Percentiles rank a stretch among this genome's conserved stretches.
Conservation (phyloP, 2,888 invertebrate genomes). For the Lasioglossum marginatum region DNA sequence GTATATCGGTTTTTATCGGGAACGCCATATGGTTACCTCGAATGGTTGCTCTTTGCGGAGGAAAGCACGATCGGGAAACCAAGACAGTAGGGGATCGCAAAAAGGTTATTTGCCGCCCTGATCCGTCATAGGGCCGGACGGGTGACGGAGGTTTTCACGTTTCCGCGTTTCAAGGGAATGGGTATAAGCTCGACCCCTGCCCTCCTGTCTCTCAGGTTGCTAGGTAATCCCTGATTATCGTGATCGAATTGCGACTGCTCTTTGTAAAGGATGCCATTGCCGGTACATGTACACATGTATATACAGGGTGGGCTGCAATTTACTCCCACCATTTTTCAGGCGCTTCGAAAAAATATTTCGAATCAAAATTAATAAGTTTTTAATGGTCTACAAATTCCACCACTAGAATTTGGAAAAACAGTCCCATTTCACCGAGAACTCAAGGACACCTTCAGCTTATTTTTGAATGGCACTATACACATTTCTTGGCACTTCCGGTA, state of each 20-base stretch:
- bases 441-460: too few species aligned
- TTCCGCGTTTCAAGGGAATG: slow-evolving; percentile 61
- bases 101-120: slow-evolving; percentile 74
- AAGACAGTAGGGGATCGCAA: slow-evolving; percentile 66
- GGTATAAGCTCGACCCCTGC: slow-evolving; percentile 59
- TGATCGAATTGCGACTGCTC: slow-evolving; percentile 78
- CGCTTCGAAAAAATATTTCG: too few species aligned
- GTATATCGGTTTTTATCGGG: slow-evolving; percentile 64
- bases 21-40: slow-evolving; percentile 59
- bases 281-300: background rate
- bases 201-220: slow-evolving; percentile 38
- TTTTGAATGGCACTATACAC: too few species aligned
- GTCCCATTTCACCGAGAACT: background rate
- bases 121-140: slow-evolving; percentile 72
- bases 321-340: background rate
- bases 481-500: too few species aligned
- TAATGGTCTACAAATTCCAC: background rate
- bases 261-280: slow-evolving; percentile 51
- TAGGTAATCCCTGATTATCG: slow-evolving; percentile 82
- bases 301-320: background rate
- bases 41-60: slow-evolving; percentile 34
- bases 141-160: slow-evolving; percentile 74
- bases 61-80: slow-evolving; percentile 35
- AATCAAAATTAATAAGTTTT: too few species aligned
- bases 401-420: background rate